A percentile compares a stretch with the other conserved stretches of the same genome.
phyloP scores from a whole-genome alignment of 2,113 vertebrate species.

The Hipposideros armiger region DNA sequence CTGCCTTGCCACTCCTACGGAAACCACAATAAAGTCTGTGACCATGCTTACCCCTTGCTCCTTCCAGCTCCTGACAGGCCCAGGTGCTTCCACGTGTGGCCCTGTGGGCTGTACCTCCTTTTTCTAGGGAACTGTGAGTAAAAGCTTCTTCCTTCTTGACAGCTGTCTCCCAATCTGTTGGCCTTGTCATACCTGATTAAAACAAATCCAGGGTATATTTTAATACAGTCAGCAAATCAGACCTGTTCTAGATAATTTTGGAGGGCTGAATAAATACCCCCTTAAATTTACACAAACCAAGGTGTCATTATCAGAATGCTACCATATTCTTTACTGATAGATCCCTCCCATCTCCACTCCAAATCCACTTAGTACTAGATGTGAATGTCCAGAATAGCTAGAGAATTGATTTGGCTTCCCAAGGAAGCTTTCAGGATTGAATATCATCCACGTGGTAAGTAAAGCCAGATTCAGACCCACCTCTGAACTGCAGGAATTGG shows the following conservation, averaged over 20 bases:
- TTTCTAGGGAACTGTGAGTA: not conserved
- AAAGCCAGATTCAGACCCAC: not conserved
- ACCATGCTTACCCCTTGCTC: not conserved
- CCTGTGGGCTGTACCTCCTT: not conserved
- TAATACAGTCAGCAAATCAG: not conserved
- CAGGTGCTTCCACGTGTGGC: fast-evolving
- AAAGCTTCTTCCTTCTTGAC: not conserved
- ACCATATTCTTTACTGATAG: not conserved
- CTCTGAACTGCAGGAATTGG: not conserved
- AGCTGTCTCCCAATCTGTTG: not conserved
- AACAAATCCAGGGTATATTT: not conserved
- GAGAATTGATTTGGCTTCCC: not conserved
- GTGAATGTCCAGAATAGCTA: not conserved
- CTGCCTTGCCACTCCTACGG: not conserved
- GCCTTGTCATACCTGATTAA: not conserved
- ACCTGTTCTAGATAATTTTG: not conserved
- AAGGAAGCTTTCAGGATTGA: not conserved
- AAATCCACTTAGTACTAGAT: not conserved
- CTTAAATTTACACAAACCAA: not conserved
- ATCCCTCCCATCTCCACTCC: not conserved
- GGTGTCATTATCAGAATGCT: not conserved
- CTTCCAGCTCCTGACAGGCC: not conserved
- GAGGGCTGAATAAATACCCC: not conserved
- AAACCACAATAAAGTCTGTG: not conserved
- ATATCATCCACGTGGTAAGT: not conserved